phyloP scores from a whole-genome alignment of 1,140 invertebrate species.

The Drosophila sp. region DNA sequence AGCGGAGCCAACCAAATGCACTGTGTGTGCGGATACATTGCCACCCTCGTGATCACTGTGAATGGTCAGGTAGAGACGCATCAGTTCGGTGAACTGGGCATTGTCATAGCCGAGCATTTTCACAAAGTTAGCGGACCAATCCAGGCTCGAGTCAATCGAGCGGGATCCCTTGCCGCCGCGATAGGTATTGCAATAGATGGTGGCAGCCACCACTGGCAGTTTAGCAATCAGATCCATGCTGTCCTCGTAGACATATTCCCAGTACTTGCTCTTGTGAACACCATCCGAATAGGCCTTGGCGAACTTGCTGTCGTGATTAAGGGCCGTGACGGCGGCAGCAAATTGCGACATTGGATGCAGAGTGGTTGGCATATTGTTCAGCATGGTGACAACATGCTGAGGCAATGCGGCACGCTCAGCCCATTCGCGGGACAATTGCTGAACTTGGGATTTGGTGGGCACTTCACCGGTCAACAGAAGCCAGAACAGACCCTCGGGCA shows the following conservation, averaged over 20 bases:
- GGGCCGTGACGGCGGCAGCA: constrained; percentile 94
- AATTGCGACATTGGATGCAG: constrained; percentile 99
- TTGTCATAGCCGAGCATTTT: constrained; percentile 96
- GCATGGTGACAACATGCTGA: constrained; percentile 95
- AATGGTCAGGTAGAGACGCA: constrained; percentile 97
- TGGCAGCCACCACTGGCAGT: constrained; percentile 96
- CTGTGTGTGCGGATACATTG: constrained; percentile 97
- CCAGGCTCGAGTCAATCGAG: constrained; percentile 93
- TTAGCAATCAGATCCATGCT: constrained; percentile 98
- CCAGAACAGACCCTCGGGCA: constrained; percentile 99
- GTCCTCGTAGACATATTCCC: constrained; percentile 95
- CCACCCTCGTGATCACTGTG: constrained; percentile 98
- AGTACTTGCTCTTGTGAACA: constrained; percentile 82
- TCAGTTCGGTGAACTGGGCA: constrained; percentile 93
- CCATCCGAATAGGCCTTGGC: constrained; percentile 92
- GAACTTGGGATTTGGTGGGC: constrained; percentile 92
- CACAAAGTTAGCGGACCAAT: constrained; percentile 97
- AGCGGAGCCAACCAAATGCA: constrained; percentile 97
- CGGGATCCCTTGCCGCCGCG: constrained; percentile 93
- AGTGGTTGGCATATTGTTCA: constrained; percentile 97
- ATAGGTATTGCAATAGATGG: constrained; percentile 96
- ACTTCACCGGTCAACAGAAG: constrained; percentile 96
- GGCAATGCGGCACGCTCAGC: constrained; percentile 91
- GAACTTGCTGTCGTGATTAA: constrained; percentile 97
- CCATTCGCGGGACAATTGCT: constrained; percentile 95